These are phyloP conservation scores for Rhyzopertha dominica DNA, from an alignment of 1,140 invertebrate species.

Conservation along the genomic window DNA sequence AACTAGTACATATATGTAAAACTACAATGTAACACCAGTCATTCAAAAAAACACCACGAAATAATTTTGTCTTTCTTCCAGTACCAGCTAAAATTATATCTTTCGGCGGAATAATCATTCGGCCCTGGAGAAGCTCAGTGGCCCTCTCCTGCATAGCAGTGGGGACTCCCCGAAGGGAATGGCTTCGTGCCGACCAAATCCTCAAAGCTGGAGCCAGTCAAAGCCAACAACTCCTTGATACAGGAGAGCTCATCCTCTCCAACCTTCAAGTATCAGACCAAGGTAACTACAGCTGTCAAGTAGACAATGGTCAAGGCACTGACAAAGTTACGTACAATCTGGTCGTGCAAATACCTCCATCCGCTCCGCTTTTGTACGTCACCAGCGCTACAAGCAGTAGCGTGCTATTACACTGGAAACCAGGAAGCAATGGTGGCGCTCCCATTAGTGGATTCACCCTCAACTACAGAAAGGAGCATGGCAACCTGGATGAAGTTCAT, in stretches of 20 bases:
- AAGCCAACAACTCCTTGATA: conserved; percentile 57
- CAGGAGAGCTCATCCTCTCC: conserved; percentile 60
- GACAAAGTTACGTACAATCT: conserved; percentile 58
- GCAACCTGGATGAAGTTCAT: conserved; percentile 59
- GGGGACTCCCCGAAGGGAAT: conserved; percentile 60
- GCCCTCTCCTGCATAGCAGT: conserved; percentile 61
- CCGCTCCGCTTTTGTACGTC: conserved; percentile 63
- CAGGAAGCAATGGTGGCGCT: conserved; percentile 63
- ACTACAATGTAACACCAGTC: too few relatives aligned
- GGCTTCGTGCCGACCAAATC: conserved; percentile 55
- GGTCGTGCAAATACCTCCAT: conserved; percentile 62
- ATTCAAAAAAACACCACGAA: too few relatives aligned
- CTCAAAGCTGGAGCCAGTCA: conserved; percentile 47
- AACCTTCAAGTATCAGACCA: conserved; percentile 60
- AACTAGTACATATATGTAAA: too few relatives aligned
- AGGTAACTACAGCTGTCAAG: conserved; percentile 72
- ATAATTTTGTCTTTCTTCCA: too few relatives aligned
- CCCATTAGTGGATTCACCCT: conserved; percentile 61
- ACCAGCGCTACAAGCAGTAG: conserved; percentile 66
- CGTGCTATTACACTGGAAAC: conserved; percentile 66
- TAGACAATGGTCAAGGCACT: conserved; percentile 66
- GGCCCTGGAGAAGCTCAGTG: conserved; percentile 60
- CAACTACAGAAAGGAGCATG: conserved; percentile 60
- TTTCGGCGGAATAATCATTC: conserved; percentile 60
- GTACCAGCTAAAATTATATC: conserved; percentile 66